A percentile compares a stretch with the other conserved stretches of the same genome.
Conservation (phyloP, 2,113 vertebrate genomes). For the Pomatostomus ruficeps region DNA sequence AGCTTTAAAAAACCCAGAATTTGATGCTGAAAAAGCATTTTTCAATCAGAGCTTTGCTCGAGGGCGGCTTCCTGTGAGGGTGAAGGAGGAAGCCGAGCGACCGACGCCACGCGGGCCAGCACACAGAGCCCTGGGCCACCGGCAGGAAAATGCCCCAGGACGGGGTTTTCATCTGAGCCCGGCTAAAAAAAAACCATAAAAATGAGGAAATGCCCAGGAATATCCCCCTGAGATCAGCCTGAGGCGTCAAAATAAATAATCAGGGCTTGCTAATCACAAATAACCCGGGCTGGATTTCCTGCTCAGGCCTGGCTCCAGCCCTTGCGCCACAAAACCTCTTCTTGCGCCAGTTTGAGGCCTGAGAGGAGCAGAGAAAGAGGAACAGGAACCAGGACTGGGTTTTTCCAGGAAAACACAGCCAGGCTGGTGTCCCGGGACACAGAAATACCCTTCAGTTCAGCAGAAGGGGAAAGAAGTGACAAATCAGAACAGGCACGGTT, state of each 20-base stretch:
- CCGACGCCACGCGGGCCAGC: not conserved
- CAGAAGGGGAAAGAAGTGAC: no score
- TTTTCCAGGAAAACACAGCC: not conserved
- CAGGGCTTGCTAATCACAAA: not conserved
- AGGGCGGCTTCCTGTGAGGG: not conserved
- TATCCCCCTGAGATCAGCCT: not conserved
- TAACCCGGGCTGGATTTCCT: fast-evolving
- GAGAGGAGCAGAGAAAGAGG: not conserved
- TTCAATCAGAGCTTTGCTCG: not conserved
- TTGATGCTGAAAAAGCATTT: not conserved
- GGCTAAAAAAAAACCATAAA: no score
- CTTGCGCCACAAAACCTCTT: not conserved
- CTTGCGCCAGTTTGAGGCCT: not conserved
- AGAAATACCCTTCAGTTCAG: not conserved
- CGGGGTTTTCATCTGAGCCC: not conserved
- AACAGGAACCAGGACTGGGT: not conserved
- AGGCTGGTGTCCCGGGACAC: not conserved
- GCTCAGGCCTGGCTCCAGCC: not conserved
- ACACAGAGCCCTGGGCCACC: not conserved
- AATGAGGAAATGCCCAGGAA: not conserved
- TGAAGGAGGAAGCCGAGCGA: not conserved
- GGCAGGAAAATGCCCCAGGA: not conserved
- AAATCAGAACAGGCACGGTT: not conserved
- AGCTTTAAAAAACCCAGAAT: not conserved
- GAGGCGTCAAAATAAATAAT: not conserved